These are phyloP conservation scores for Pristionchus exspectatus DNA, from an alignment of 2,888 invertebrate species.

Conservation along the genomic window DNA sequence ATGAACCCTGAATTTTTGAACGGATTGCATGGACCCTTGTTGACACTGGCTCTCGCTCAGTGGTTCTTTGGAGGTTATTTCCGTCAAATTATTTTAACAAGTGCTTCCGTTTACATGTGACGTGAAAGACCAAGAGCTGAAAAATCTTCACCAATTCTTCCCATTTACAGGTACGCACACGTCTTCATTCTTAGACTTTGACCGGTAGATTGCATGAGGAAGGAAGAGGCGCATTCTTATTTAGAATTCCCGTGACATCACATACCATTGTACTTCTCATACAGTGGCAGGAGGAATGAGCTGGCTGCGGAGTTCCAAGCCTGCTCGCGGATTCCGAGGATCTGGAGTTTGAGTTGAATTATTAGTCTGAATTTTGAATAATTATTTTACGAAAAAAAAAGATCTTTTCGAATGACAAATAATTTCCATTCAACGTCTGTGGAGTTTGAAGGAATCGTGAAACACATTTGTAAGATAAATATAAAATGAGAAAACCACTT, in stretches of 20 bases:
- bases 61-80: neutral
- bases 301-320: conserved; percentile 66
- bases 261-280: conserved; percentile 60
- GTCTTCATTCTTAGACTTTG: neutral
- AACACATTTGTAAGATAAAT: neutral
- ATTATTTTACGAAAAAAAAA: too few relatives aligned
- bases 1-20: neutral
- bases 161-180: too few relatives aligned
- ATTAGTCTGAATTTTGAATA: too few relatives aligned
- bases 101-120: too few relatives aligned
- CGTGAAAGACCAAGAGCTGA: too few relatives aligned
- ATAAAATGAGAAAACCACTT: neutral
- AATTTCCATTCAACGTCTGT: too few relatives aligned
- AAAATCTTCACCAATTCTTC: too few relatives aligned
- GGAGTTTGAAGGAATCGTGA: neutral
- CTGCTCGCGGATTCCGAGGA: conserved; percentile 56
- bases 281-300: conserved; percentile 66
- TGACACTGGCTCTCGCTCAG: too few relatives aligned
- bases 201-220: neutral
- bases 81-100: neutral
- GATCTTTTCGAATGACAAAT: too few relatives aligned
- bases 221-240: neutral
- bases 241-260: neutral
- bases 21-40: neutral
- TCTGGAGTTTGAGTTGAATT: neutral